These are phyloP conservation scores for Loriculus beryllinus DNA, from an alignment of 2,797 vertebrate genomes.

Conservation along the genomic window DNA sequence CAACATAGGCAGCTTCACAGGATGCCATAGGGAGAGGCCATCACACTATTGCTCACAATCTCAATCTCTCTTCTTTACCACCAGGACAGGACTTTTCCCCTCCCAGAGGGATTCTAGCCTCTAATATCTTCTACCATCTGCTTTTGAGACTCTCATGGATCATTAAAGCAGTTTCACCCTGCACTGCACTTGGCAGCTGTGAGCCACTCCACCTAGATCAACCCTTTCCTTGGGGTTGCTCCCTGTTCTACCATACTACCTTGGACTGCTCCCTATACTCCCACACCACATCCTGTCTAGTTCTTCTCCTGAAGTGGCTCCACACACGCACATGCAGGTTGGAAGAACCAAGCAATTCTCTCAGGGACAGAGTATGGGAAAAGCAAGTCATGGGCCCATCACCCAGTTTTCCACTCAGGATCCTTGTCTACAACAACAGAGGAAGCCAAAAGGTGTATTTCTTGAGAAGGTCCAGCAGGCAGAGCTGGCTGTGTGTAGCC, in stretches of 20 bases:
- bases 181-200: not conserved
- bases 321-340: fast-evolving
- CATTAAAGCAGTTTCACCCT: not conserved
- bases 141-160: not conserved
- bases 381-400: not conserved
- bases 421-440: not conserved
- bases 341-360: not conserved
- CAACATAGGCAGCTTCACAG: not conserved
- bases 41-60: not conserved
- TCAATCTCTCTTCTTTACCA: not conserved
- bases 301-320: not conserved
- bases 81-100: not conserved
- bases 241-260: not conserved
- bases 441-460: not conserved
- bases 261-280: not conserved
- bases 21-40: not conserved
- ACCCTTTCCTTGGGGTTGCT: not conserved
- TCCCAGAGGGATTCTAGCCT: conserved; percentile 7
- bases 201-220: not conserved
- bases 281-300: not conserved
- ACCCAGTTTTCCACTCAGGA: not conserved
- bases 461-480: not conserved
- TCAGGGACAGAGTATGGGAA: not conserved
- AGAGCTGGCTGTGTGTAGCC: not conserved
- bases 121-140: conserved; percentile 14